Evolutionary conservation across 2,888 invertebrate species (phyloP).

Genomic region (Entomobrya multifasciata): DNA sequence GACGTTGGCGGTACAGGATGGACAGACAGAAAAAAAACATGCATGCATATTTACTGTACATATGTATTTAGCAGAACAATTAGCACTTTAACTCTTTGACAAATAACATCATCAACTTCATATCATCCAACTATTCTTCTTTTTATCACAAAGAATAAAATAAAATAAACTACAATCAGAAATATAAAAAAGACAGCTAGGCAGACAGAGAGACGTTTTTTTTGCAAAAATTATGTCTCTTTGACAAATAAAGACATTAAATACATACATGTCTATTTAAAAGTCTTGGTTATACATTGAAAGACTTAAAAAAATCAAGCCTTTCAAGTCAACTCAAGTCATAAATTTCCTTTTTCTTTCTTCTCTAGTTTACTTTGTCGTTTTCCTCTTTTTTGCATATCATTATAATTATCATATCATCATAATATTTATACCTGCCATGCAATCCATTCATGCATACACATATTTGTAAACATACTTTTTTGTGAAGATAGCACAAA

Average conservation of each 20-base stretch:
- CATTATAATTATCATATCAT: slow-evolving; percentile 50
- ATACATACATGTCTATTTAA: slow-evolving; percentile 3
- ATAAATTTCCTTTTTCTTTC: slow-evolving; percentile 35
- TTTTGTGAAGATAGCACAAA: not conserved
- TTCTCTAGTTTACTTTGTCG: slow-evolving; percentile 1
- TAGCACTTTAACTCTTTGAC: slow-evolving; percentile 62
- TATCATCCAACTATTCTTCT: slow-evolving; percentile 38
- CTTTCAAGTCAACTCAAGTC: slow-evolving; percentile 29
- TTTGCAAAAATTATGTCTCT: slow-evolving; percentile 12
- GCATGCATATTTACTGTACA: slow-evolving; percentile 49
- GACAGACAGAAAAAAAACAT: too few species aligned
- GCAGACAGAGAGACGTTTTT: slow-evolving; percentile 11
- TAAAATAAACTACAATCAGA: not conserved
- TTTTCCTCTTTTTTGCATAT: slow-evolving; percentile 46
- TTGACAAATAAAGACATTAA: slow-evolving; percentile 69
- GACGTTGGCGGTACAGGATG: too few species aligned
- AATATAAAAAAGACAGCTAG: not conserved
- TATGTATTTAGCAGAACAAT: slow-evolving; percentile 65
- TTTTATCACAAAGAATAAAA: slow-evolving; percentile 38
- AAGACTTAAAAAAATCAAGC: too few species aligned
- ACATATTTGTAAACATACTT: slow-evolving; percentile 2
- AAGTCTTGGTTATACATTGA: not conserved
- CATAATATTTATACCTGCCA: not conserved
- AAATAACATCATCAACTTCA: slow-evolving; percentile 55
- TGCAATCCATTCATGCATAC: not conserved